These are phyloP conservation scores for Heliopora coerulea DNA, from an alignment of 92 coral and sea anemone species.

Conservation along the genomic window DNA sequence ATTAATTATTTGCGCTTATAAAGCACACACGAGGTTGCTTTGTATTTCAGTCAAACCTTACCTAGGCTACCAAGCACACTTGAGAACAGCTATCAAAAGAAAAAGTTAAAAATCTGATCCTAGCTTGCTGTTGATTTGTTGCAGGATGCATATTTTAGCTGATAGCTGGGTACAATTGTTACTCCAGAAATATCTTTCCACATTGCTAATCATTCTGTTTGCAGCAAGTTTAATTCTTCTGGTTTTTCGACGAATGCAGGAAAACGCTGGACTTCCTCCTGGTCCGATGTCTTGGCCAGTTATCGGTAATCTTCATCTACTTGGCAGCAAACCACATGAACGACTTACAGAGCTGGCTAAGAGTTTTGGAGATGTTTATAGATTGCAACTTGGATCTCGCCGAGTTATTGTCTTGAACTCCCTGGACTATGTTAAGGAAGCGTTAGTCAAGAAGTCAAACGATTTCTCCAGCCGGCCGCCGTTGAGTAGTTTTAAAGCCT, in stretches of 20 bases:
- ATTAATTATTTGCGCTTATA: not conserved
- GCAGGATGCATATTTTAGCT: not conserved
- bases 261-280: slow-evolving; percentile 74
- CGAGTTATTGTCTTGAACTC: slow-evolving; percentile 86
- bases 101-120: not conserved
- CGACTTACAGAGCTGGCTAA: slow-evolving; percentile 79
- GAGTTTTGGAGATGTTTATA: slow-evolving; percentile 83
- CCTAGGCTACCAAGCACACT: not conserved
- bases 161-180: not conserved
- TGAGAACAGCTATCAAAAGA: not conserved
- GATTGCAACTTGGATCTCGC: slow-evolving; percentile 85
- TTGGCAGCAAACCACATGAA: slow-evolving; percentile 85
- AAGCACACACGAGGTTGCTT: not conserved
- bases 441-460: slow-evolving; percentile 78
- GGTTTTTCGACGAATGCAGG: slow-evolving; percentile 29
- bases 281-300: slow-evolving; percentile 92
- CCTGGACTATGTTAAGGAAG: slow-evolving; percentile 83
- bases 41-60: not conserved
- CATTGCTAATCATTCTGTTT: slow-evolving; percentile 40
- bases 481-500: slow-evolving; percentile 74
- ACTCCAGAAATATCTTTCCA: slow-evolving; percentile 56
- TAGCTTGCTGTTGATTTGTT: not conserved
- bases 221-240: slow-evolving; percentile 25
- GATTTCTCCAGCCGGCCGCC: slow-evolving; percentile 96
- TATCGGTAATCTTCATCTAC: slow-evolving; percentile 85